Evolutionary conservation across 2,797 vertebrate genomes (phyloP), one percentile per base, ranked within the genome.

Genomic region (Lepus townsendii): DNA sequence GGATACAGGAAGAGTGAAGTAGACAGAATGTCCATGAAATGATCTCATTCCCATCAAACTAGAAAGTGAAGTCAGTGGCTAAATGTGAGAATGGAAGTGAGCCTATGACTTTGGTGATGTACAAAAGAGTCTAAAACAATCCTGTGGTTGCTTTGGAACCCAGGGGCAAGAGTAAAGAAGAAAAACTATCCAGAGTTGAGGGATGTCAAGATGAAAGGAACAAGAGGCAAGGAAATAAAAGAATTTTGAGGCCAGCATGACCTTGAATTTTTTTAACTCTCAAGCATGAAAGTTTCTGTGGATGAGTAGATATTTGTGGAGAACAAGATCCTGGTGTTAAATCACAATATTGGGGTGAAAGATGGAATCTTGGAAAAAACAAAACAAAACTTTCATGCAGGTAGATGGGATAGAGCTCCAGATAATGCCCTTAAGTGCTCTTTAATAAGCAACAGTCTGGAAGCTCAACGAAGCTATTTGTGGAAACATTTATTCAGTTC

Each of bases 401-500:
- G 90, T 80, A 52, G 32, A 50, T 60, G 10, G 10, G 27, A 11
- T 0, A 2, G 60, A 72, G 26, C 5, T 24, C 35, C 20, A 50
- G 80, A 66, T 13, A 88, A 65, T 8, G 5, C 35, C 38, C 19
- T 13, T 4, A 38, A 50, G 38, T 22, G 2, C 7, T 42, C 88
- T 32, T 14, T 83, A 62, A 57, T 32, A 63, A 77, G 38, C n/a
- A 13, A 54, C 35, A 32, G 7, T 62, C 35, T n/a, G 13, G n/a
- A 92, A 66, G 68, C 32, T 66, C 75, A 16, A 2, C 0, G 32
- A 65, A n/a, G 65, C n/a, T 72, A 27, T 76, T 94, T 90, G 57
- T 85, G 50, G 73, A 97, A 82, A 90, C 50, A 5, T 60, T 20
- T 42, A 71, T 89, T 91, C 57, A 71, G 19, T 65, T 71, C 50